phyloP scores from a whole-genome alignment of 2,888 invertebrate genomes.

The Pyrocoelia pectoralis region DNA sequence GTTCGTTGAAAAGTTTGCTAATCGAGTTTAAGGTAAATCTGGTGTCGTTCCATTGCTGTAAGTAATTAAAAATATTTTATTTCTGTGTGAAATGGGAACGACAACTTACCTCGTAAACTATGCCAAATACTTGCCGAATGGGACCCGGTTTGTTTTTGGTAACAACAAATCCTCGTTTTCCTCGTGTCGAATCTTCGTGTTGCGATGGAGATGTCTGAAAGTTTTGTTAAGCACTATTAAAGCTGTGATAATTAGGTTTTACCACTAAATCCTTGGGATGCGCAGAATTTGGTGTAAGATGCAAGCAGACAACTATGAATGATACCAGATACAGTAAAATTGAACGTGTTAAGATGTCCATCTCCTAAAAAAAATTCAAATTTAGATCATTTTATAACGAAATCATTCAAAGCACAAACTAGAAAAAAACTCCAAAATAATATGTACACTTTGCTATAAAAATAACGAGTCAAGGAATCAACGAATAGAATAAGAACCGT shows the following conservation, averaged over 20 bases:
- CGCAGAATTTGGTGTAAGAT: slow-evolving; percentile 9
- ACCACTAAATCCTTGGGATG: neutral
- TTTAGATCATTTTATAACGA: neutral
- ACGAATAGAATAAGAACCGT: too few species aligned
- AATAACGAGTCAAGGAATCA: too few species aligned
- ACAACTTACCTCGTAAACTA: slow-evolving; percentile 54
- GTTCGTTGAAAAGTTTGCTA: slow-evolving; percentile 56
- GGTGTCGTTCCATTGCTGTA: slow-evolving; percentile 63
- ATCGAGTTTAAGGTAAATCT: slow-evolving; percentile 60
- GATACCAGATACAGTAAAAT: slow-evolving; percentile 21
- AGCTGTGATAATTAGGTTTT: too few species aligned
- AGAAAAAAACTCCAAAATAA: too few species aligned
- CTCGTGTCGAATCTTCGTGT: neutral
- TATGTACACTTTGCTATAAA: too few species aligned
- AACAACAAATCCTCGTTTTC: slow-evolving; percentile 12
- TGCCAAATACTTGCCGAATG: slow-evolving; percentile 52
- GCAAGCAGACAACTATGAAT: slow-evolving; percentile 22
- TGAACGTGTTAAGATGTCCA: slow-evolving; percentile 30
- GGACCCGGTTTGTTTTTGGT: slow-evolving; percentile 40
- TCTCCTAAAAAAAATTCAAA: slow-evolving; percentile 19
- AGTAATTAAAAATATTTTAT: neutral
- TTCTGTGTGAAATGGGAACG: slow-evolving; percentile 43
- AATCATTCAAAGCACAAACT: too few species aligned
- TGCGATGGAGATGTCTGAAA: slow-evolving; percentile 8
- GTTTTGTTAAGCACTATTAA: neutral